Conservation (phyloP, 2,113 vertebrate species). For the Sinosuthora webbiana region DNA sequence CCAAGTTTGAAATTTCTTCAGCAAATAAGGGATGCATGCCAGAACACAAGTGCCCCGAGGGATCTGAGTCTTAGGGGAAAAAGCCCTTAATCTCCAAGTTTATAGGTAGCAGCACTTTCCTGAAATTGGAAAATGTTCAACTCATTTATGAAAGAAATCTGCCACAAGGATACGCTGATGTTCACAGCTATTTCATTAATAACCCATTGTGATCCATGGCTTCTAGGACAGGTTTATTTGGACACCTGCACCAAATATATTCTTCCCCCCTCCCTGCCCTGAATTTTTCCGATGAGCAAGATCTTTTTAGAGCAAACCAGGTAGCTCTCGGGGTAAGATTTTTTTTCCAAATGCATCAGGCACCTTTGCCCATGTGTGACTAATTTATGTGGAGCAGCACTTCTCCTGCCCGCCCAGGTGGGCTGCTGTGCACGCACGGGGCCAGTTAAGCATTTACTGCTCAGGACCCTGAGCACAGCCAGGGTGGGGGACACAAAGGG, state of each 20-base stretch:
- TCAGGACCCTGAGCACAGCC: background rate
- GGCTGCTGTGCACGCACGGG: background rate
- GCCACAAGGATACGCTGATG: slow-evolving; percentile 48
- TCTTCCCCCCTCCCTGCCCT: background rate
- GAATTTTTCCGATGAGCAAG: background rate
- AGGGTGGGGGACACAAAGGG: background rate
- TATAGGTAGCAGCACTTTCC: slow-evolving; percentile 54
- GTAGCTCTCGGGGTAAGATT: background rate
- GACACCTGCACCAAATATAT: slow-evolving; percentile 13
- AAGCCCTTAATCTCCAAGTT: slow-evolving; percentile 64
- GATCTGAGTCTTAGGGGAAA: slow-evolving; percentile 39
- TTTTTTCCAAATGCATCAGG: slow-evolving; percentile 13
- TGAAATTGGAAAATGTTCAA: slow-evolving; percentile 62
- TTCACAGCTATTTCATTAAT: slow-evolving; percentile 48
- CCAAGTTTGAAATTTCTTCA: slow-evolving; percentile 59
- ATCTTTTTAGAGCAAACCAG: background rate
- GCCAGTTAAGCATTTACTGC: background rate
- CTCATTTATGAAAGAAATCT: slow-evolving; percentile 52
- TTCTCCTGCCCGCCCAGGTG: background rate
- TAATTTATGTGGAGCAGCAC: slow-evolving; percentile 39
- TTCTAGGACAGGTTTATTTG: slow-evolving; percentile 48
- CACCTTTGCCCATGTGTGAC: slow-evolving; percentile 22
- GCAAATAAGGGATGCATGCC: slow-evolving; percentile 61
- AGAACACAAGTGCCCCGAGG: slow-evolving; percentile 52
- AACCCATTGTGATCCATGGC: slow-evolving; percentile 36